A percentile compares a stretch with the other conserved stretches of the same genome.
phyloP scores from a whole-genome alignment of 2,888 invertebrate genomes.

The Ptilodon capucinus region DNA sequence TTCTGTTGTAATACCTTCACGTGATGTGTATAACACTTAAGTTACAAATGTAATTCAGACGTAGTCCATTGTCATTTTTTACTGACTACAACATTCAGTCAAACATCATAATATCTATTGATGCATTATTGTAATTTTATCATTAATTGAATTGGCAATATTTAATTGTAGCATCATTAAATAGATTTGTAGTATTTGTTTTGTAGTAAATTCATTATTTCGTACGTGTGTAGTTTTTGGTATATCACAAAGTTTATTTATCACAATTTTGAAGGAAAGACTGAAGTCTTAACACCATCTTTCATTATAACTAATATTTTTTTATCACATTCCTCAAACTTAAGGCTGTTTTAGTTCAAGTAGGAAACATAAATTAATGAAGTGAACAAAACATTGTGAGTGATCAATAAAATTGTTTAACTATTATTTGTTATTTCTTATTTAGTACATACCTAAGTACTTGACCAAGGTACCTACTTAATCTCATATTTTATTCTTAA shows the following conservation, averaged over 20 bases:
- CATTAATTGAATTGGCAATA: conserved; percentile 10
- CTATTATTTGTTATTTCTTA: background rate
- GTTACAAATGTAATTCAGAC: conserved; percentile 40
- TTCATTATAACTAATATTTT: conserved; percentile 39
- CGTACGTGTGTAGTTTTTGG: conserved; percentile 28
- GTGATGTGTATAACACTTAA: conserved; percentile 53
- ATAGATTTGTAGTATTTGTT: background rate
- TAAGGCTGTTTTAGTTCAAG: conserved; percentile 71
- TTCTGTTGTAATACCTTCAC: conserved; percentile 37
- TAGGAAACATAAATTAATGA: conserved; percentile 50
- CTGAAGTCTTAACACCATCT: conserved; percentile 50
- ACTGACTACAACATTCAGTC: conserved; percentile 29
- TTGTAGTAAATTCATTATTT: conserved; percentile 32
- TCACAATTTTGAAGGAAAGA: conserved; percentile 56
- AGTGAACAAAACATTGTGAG: conserved; percentile 74
- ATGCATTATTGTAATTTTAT: background rate
- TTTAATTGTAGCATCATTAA: conserved; percentile 15
- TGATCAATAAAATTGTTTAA: conserved; percentile 56
- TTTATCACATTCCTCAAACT: conserved; percentile 70
- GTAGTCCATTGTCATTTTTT: conserved; percentile 29
- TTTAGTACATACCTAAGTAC: background rate
- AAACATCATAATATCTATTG: conserved; percentile 14
- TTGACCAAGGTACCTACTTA: too few species aligned
- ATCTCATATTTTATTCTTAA: too few species aligned
- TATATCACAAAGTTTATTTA: conserved; percentile 37